A percentile compares a stretch with the other conserved stretches of the same genome.
Conservation (phyloP, 2,113 vertebrate species). For the Microcebus ravelobensis region DNA sequence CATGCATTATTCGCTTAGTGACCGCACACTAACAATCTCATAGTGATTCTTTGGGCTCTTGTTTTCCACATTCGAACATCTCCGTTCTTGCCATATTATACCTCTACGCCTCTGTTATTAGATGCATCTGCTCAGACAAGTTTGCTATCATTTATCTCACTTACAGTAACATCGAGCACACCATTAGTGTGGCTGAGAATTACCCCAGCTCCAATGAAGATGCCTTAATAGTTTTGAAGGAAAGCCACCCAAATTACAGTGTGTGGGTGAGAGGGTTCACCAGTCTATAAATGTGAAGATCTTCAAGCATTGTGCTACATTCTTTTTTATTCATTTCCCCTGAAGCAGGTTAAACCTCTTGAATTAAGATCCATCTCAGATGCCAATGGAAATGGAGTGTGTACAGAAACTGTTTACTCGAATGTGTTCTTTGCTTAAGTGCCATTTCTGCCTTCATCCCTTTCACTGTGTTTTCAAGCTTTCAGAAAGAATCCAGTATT, state of each 20-base stretch:
- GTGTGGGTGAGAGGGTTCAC: neutral
- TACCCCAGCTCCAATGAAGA: conserved; percentile 53
- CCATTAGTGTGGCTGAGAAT: conserved; percentile 59
- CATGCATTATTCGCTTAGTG: rapidly evolving
- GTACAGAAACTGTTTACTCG: conserved; percentile 37
- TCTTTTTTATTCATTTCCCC: conserved; percentile 54
- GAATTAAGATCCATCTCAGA: conserved; percentile 67
- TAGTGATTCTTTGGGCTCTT: conserved; percentile 25
- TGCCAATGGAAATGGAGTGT: conserved; percentile 62
- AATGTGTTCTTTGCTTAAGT: conserved; percentile 54
- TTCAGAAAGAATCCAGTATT: conserved; percentile 28
- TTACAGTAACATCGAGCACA: conserved; percentile 26
- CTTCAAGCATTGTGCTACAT: conserved; percentile 13
- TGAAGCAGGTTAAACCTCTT: conserved; percentile 71
- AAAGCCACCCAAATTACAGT: conserved; percentile 62
- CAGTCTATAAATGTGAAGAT: conserved; percentile 42
- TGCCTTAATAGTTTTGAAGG: conserved; percentile 62
- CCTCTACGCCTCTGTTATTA: conserved; percentile 37
- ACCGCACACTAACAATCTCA: conserved; percentile 23
- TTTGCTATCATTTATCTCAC: conserved; percentile 72
- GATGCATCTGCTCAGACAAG: conserved; percentile 61
- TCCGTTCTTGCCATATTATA: neutral
- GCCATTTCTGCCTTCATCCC: conserved; percentile 39
- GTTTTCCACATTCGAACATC: conserved; percentile 30
- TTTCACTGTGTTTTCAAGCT: neutral